These are phyloP conservation scores for Clistopyga incitator DNA, from an alignment of 2,888 invertebrate genomes.

Conservation along the genomic window DNA sequence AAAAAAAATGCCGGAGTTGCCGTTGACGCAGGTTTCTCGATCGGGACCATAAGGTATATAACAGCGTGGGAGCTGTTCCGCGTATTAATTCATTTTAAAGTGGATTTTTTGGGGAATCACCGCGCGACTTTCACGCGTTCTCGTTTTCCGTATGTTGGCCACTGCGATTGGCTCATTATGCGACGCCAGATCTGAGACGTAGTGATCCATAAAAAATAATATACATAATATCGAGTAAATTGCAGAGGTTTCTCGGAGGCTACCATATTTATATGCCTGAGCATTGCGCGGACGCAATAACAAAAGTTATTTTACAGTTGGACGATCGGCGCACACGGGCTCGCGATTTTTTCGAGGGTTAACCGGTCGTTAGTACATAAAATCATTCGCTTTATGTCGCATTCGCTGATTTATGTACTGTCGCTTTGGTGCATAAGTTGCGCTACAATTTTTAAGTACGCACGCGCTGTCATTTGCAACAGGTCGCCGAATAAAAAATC, in stretches of 20 bases:
- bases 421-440: constrained; percentile 31
- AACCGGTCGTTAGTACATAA: constrained; percentile 45
- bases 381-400: constrained; percentile 49
- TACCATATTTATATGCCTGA: not conserved
- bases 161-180: constrained; percentile 27
- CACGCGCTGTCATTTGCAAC: not conserved
- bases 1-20: constrained; percentile 5
- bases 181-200: constrained; percentile 7
- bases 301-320: constrained; percentile 46
- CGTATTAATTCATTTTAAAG: constrained; percentile 48
- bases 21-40: constrained; percentile 25
- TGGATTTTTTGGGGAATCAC: constrained; percentile 47
- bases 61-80: constrained; percentile 52
- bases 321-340: not conserved
- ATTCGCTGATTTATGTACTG: constrained; percentile 49
- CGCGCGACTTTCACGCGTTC: constrained; percentile 55
- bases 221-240: constrained; percentile 31
- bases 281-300: constrained; percentile 12
- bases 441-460: constrained; percentile 43
- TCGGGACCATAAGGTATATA: not conserved
- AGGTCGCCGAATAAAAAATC: constrained; percentile 21
- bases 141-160: constrained; percentile 16
- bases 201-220: constrained; percentile 38
- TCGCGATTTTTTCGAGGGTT: constrained; percentile 9
- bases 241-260: constrained; percentile 21